Conservation (phyloP, 2,888 invertebrate species). For the Hypercompe scribonia region DNA sequence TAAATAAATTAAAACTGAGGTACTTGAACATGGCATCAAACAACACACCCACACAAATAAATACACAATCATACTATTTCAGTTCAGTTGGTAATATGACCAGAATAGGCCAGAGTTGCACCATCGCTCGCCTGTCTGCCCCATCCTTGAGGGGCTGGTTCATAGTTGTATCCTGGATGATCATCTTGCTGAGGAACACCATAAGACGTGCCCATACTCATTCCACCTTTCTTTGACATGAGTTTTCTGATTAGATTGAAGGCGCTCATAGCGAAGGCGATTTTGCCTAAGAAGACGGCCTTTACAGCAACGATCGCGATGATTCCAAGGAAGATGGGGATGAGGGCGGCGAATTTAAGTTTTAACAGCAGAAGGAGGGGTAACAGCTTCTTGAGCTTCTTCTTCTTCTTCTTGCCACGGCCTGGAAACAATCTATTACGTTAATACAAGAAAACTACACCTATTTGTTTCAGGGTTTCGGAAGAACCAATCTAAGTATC, state of each 20-base stretch:
- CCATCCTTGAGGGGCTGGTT: slow-evolving; percentile 86
- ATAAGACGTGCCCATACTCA: slow-evolving; percentile 85
- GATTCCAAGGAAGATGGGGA: slow-evolving; percentile 91
- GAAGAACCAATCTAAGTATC: neutral
- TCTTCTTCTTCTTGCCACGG: slow-evolving; percentile 91
- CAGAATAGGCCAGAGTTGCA: slow-evolving; percentile 89
- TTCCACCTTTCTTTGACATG: slow-evolving; percentile 83
- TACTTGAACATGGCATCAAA: slow-evolving; percentile 72
- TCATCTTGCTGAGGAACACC: slow-evolving; percentile 87
- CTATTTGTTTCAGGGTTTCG: neutral
- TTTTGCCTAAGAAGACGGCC: slow-evolving; percentile 93
- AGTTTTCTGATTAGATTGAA: slow-evolving; percentile 89
- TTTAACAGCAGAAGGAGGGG: slow-evolving; percentile 92
- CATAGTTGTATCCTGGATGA: slow-evolving; percentile 85
- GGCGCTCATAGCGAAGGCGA: slow-evolving; percentile 92
- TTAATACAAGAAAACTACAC: neutral
- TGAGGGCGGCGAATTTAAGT: slow-evolving; percentile 91
- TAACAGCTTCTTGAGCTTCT: slow-evolving; percentile 91
- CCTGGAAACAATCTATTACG: slow-evolving; percentile 73
- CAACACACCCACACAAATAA: slow-evolving; percentile 60
- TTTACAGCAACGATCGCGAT: slow-evolving; percentile 93
- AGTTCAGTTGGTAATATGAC: slow-evolving; percentile 68
- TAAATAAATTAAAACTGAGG: slow-evolving; percentile 75
- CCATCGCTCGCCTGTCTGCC: slow-evolving; percentile 89
- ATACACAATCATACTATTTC: slow-evolving; percentile 60